phyloP scores from a whole-genome alignment of 2,797 vertebrate genomes.

The Kryptopterus vitreolus region DNA sequence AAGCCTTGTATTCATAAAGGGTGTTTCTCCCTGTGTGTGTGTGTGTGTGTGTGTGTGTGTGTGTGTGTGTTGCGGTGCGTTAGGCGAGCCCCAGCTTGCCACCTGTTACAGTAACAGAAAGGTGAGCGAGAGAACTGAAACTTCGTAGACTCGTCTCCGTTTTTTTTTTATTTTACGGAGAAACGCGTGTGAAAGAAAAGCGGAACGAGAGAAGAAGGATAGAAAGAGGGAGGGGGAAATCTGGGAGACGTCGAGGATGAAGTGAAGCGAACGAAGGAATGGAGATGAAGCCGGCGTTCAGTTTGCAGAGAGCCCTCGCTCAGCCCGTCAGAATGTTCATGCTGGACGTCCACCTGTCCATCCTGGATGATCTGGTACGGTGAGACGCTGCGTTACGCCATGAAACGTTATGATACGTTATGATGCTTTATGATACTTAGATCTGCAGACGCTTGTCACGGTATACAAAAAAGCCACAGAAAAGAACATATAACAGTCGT shows the following conservation, averaged over 20 bases:
- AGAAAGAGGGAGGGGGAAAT: background rate
- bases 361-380: slow-evolving; percentile 85
- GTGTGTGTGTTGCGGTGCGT: slow-evolving; percentile 12
- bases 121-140: background rate
- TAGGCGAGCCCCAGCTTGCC: slow-evolving; percentile 29
- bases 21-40: slow-evolving; percentile 26
- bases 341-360: slow-evolving; percentile 82
- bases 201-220: background rate
- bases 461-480: no score
- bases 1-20: slow-evolving; percentile 13
- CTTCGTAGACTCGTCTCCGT: background rate
- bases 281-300: slow-evolving; percentile 84
- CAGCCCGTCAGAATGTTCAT: slow-evolving; percentile 85
- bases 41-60: slow-evolving; percentile 41
- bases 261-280: background rate
- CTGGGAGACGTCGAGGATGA: background rate
- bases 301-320: slow-evolving; percentile 83
- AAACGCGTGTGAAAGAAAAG: background rate
- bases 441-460: background rate
- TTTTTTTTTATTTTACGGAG: background rate
- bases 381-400: slow-evolving; percentile 7
- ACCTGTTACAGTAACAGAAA: slow-evolving; percentile 17
- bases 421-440: background rate
- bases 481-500: background rate
- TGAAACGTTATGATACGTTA: background rate